Percentiles rank a stretch among this genome's conserved stretches.
phyloP scores from a whole-genome alignment of 2,888 invertebrate genomes.

The Lycia hirtaria region DNA sequence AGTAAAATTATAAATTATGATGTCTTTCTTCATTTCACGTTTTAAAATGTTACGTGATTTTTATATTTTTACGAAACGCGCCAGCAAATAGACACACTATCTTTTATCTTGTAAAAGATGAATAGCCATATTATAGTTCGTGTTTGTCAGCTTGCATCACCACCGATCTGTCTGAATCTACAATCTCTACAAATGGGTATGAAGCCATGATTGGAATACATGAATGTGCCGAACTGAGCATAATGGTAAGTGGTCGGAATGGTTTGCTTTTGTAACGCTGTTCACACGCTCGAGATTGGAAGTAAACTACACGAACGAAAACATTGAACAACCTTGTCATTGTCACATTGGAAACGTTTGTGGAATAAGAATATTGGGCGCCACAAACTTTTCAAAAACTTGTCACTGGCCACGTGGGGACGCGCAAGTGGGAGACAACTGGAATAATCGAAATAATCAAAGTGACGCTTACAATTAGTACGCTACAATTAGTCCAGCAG shows the following conservation, averaged over 20 bases:
- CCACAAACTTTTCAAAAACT: too few species aligned
- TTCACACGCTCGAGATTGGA: conserved; percentile 53
- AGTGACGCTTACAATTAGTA: too few species aligned
- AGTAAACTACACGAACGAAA: conserved; percentile 5
- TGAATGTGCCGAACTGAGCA: conserved; percentile 55
- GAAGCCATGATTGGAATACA: conserved; percentile 56
- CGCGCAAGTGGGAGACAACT: too few species aligned
- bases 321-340: conserved; percentile 7
- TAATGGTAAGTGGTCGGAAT: conserved; percentile 55
- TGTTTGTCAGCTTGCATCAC: conserved; percentile 44
- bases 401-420: too few species aligned
- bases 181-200: conserved; percentile 38
- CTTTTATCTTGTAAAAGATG: conserved; percentile 14
- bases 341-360: too few species aligned
- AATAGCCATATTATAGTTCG: conserved; percentile 8
- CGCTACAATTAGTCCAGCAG: too few species aligned
- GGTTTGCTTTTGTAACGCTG: conserved; percentile 42
- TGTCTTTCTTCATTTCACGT: conserved; percentile 14
- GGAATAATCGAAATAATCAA: too few species aligned
- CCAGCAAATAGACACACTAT: conserved; percentile 3
- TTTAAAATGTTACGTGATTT: background rate
- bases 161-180: conserved; percentile 39
- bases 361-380: too few species aligned
- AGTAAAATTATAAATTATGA: conserved; percentile 9
- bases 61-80: conserved; percentile 7